Percentiles rank a stretch among this genome's conserved stretches.
Evolutionary conservation across 2,888 invertebrate genomes (phyloP).

Genomic region (Apodemia mormo): DNA sequence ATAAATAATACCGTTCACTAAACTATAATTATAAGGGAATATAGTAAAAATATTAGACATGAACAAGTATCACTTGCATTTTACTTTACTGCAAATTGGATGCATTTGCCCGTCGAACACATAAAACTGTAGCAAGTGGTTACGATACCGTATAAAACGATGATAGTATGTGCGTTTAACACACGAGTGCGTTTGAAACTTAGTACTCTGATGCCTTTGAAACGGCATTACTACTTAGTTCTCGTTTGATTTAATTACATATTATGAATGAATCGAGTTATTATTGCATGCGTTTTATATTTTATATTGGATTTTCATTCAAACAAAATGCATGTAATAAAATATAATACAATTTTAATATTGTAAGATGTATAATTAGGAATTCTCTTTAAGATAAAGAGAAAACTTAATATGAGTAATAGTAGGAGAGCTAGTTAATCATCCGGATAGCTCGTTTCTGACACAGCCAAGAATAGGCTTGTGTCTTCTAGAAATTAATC

Average conservation of each 20-base stretch:
- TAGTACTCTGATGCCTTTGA: not conserved
- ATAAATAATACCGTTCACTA: too few relatives aligned
- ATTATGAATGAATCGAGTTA: not conserved
- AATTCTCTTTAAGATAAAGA: too few relatives aligned
- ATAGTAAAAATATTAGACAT: not conserved
- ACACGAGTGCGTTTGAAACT: slow-evolving; percentile 7
- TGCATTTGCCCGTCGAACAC: slow-evolving; percentile 57
- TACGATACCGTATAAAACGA: slow-evolving; percentile 33
- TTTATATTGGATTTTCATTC: too few relatives aligned
- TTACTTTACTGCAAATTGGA: slow-evolving; percentile 70
- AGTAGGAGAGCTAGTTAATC: not conserved
- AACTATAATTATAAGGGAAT: not conserved
- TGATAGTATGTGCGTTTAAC: slow-evolving; percentile 10
- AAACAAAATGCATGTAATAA: too few relatives aligned
- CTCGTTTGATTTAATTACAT: not conserved
- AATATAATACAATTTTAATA: too few relatives aligned
- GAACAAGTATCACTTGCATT: slow-evolving; percentile 33
- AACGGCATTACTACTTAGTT: not conserved
- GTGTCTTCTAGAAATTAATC: too few relatives aligned
- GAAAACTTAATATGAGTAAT: not conserved
- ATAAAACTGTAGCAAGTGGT: slow-evolving; percentile 44
- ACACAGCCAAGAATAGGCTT: not conserved
- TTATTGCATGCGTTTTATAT: too few relatives aligned
- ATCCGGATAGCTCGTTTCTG: not conserved
- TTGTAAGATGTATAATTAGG: too few relatives aligned